Conservation (phyloP, 2,888 invertebrate genomes). For the Drosophila mimetica region DNA sequence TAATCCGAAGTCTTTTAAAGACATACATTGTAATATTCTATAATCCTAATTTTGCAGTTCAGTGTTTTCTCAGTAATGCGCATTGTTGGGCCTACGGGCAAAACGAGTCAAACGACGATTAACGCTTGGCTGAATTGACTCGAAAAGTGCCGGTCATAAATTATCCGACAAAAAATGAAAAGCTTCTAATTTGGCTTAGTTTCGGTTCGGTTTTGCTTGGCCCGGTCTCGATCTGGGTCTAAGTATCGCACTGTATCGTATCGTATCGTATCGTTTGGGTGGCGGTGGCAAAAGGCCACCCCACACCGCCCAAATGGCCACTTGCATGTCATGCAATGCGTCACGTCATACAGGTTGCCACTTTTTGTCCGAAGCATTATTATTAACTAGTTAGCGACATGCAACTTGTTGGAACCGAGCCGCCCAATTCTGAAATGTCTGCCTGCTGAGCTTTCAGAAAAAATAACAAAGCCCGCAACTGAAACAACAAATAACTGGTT, state of each 20-base stretch:
- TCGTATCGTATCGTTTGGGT: conserved; percentile 11
- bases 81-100: conserved; percentile 57
- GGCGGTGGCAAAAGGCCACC: conserved; percentile 24
- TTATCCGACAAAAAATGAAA: conserved; percentile 68
- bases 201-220: conserved; percentile 24
- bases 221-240: conserved; percentile 17
- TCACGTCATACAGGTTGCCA: conserved; percentile 65
- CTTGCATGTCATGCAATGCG: conserved; percentile 67
- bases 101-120: conserved; percentile 80
- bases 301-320: conserved; percentile 8
- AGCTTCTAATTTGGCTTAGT: conserved; percentile 55
- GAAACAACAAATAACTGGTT: conserved; percentile 34
- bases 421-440: conserved; percentile 48
- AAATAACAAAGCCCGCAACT: conserved; percentile 21
- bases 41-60: background rate
- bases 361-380: conserved; percentile 49
- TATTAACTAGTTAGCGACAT: conserved; percentile 79
- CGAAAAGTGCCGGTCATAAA: conserved; percentile 78
- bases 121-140: conserved; percentile 79
- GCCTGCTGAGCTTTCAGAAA: conserved; percentile 35
- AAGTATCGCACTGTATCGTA: conserved; percentile 2
- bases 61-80: conserved; percentile 53
- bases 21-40: background rate
- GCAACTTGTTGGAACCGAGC: conserved; percentile 53
- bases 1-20: background rate